phyloP scores from a whole-genome alignment of 2,113 vertebrate species.

The Nycticorax nycticorax region DNA sequence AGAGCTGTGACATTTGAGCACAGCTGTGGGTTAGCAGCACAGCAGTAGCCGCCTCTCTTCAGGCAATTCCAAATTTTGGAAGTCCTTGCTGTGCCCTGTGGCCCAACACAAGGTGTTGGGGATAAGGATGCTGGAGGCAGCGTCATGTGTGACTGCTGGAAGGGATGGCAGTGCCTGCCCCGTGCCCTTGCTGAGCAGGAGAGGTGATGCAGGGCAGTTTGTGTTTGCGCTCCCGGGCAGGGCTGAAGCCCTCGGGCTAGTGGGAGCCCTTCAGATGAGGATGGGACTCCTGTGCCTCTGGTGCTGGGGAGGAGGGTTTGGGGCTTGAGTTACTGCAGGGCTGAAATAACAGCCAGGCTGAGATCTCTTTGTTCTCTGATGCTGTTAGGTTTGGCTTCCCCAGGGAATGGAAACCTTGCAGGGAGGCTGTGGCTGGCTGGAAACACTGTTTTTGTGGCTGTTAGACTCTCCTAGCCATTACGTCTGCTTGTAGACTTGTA shows the following conservation, averaged over 20 bases:
- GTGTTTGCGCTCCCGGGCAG: fast-evolving
- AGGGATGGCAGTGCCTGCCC: not conserved
- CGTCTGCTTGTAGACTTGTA: not conserved
- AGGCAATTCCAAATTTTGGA: fast-evolving
- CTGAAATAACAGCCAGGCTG: not conserved
- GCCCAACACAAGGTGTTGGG: not conserved
- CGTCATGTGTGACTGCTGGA: fast-evolving
- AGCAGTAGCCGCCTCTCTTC: fast-evolving
- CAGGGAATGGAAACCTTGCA: not conserved
- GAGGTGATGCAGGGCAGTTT: fast-evolving
- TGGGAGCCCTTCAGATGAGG: not conserved
- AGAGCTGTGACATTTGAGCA: not conserved
- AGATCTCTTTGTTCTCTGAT: not conserved
- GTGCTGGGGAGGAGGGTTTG: not conserved
- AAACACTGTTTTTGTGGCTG: not conserved
- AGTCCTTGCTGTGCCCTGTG: not conserved
- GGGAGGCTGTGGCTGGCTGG: not conserved
- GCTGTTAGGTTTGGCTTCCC: not conserved
- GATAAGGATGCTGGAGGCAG: not conserved
- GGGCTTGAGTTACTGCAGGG: not conserved
- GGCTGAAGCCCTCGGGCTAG: not conserved
- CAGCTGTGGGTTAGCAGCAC: fast-evolving
- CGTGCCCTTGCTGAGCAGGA: not conserved
- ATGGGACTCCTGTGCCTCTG: not conserved
- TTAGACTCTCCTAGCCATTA: not conserved